These are phyloP conservation scores for Oreocharis arfaki DNA, from an alignment of 2,113 vertebrate species.

Conservation along the genomic window DNA sequence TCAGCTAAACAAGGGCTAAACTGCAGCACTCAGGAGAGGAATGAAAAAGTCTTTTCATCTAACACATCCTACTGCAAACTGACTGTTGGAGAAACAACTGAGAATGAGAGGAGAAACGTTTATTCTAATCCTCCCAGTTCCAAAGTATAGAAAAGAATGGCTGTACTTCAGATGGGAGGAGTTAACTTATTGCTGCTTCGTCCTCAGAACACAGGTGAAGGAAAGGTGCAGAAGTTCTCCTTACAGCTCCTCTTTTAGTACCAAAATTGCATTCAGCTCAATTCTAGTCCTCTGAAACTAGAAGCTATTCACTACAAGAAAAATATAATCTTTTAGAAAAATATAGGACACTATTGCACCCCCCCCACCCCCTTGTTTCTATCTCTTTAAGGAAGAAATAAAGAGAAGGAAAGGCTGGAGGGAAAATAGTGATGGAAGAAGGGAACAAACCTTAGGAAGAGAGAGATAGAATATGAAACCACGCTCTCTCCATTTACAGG, in stretches of 20 bases:
- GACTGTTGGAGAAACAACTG: background rate
- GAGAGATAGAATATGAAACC: background rate
- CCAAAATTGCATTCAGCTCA: background rate
- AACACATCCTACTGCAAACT: background rate
- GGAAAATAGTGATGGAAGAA: background rate
- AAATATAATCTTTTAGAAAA: background rate
- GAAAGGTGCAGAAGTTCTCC: background rate
- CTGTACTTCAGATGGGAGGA: background rate
- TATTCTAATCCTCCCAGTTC: background rate
- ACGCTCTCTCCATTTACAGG: background rate
- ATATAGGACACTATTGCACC: fast-evolving
- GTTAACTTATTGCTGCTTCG: background rate
- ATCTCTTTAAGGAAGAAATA: background rate
- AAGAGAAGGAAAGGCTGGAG: background rate
- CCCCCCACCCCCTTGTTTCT: background rate
- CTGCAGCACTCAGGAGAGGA: background rate
- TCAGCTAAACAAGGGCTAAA: background rate
- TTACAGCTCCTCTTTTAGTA: background rate
- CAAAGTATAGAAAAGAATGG: background rate
- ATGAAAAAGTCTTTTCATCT: background rate
- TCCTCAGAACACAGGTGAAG: background rate
- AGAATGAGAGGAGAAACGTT: background rate
- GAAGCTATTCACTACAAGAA: background rate
- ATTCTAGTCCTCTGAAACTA: background rate
- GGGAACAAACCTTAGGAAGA: background rate